Percentiles rank a stretch among this genome's conserved stretches.
Evolutionary conservation across 2,797 vertebrate species (phyloP).

Genomic region (Hypotaenidia okinawae): DNA sequence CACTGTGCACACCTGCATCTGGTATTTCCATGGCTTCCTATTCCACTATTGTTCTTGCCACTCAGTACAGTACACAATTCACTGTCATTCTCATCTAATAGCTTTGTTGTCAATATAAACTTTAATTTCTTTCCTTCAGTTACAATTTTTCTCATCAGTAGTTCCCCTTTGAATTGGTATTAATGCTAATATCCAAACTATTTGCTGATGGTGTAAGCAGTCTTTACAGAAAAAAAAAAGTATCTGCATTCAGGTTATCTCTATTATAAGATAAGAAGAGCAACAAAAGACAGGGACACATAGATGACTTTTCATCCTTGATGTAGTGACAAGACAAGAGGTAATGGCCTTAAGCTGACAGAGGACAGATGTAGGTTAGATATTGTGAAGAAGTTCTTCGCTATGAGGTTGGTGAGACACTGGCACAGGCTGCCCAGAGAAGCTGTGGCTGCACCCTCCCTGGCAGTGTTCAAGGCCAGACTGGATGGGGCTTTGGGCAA

Average conservation of each 20-base stretch:
- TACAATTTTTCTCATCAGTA: not conserved
- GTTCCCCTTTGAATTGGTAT: not conserved
- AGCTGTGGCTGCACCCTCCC: too few species aligned
- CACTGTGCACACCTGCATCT: not conserved
- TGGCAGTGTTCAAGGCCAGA: too few species aligned
- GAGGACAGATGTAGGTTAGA: too few species aligned
- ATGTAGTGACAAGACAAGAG: not conserved
- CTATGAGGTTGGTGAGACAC: too few species aligned
- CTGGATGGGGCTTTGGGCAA: too few species aligned
- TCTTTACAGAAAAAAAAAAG: not conserved
- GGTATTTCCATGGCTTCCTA: not conserved
- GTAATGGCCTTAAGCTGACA: too few species aligned
- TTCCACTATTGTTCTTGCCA: not conserved
- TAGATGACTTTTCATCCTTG: not conserved
- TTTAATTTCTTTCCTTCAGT: not conserved
- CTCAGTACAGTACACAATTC: not conserved
- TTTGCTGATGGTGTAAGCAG: not conserved
- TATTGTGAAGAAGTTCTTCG: too few species aligned
- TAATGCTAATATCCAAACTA: not conserved
- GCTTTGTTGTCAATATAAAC: not conserved
- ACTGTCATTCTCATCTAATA: not conserved
- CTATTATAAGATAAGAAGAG: not conserved
- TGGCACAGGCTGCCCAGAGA: too few species aligned
- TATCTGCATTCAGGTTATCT: not conserved
- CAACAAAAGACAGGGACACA: not conserved